Evolutionary conservation across 2,113 vertebrate species (phyloP).

Genomic region (Otocyon megalotis): DNA sequence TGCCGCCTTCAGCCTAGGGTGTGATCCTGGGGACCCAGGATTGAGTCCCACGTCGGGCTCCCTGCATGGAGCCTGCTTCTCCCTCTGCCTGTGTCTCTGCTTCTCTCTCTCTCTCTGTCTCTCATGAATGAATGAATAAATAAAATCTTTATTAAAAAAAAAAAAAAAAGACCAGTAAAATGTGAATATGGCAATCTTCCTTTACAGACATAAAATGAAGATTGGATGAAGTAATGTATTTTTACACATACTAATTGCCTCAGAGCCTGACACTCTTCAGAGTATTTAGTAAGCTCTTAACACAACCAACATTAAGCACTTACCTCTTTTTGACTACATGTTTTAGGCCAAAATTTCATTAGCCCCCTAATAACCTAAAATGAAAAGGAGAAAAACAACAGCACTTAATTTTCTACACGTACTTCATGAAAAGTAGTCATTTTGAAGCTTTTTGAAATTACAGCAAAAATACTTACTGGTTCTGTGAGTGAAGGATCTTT

Average conservation of each 20-base stretch:
- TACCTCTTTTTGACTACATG: slow-evolving; percentile 99
- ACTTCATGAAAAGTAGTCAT: not conserved
- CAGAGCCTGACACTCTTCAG: not conserved
- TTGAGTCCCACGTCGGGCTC: too few species aligned
- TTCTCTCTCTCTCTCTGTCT: too few species aligned
- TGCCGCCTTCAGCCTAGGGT: too few species aligned
- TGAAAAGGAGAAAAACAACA: slow-evolving; percentile 59
- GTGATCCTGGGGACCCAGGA: too few species aligned
- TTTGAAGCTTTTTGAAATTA: not conserved
- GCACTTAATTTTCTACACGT: slow-evolving; percentile 47
- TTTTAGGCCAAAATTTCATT: slow-evolving; percentile 99
- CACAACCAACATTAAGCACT: slow-evolving; percentile 36
- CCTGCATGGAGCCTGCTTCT: too few species aligned
- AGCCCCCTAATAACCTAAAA: slow-evolving; percentile 98
- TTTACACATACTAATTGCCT: not conserved
- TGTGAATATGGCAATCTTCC: not conserved
- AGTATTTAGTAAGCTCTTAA: not conserved
- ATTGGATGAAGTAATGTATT: not conserved
- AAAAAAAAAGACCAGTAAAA: not conserved
- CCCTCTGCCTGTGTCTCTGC: too few species aligned
- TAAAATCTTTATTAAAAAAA: too few species aligned
- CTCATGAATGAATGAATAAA: too few species aligned
- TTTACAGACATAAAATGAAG: not conserved
- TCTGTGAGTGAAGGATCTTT: slow-evolving; percentile 99
- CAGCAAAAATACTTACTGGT: slow-evolving; percentile 90